phyloP scores from a whole-genome alignment of 2,888 invertebrate species.

The Gari tellinella region DNA sequence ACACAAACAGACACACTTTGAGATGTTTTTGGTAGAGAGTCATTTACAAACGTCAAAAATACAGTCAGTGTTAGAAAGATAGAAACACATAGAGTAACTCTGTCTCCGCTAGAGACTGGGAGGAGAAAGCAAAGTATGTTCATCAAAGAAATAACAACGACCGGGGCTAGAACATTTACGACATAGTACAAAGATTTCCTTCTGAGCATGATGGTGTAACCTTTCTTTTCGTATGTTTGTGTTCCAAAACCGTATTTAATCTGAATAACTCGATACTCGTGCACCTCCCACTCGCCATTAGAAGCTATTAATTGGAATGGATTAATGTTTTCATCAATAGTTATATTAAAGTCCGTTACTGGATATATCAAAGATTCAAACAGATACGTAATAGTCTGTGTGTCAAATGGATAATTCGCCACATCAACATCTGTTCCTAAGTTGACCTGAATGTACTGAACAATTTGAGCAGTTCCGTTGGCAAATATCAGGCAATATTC shows the following conservation, averaged over 20 bases:
- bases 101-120: constrained; percentile 54
- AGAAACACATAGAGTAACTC: constrained; percentile 53
- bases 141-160: constrained; percentile 45
- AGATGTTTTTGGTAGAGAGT: constrained; percentile 49
- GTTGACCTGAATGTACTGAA: constrained; percentile 15
- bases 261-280: neutral
- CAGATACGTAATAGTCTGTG: constrained; percentile 9
- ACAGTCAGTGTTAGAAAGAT: constrained; percentile 60
- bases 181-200: constrained; percentile 50
- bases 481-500: constrained; percentile 11
- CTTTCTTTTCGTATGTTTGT: constrained; percentile 5
- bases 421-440: constrained; percentile 7
- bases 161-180: constrained; percentile 52
- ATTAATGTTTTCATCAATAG: neutral
- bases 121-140: constrained; percentile 56
- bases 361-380: constrained; percentile 24
- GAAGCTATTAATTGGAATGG: neutral
- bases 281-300: constrained; percentile 17
- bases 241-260: constrained; percentile 2
- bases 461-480: constrained; percentile 20
- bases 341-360: neutral
- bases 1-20: constrained; percentile 49
- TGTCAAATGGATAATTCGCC: constrained; percentile 38
- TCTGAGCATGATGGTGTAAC: constrained; percentile 30
- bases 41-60: constrained; percentile 50